Base-by-base conservation (phyloP, 1,140 invertebrate genomes). In the Eubasilissa regina region DNA sequence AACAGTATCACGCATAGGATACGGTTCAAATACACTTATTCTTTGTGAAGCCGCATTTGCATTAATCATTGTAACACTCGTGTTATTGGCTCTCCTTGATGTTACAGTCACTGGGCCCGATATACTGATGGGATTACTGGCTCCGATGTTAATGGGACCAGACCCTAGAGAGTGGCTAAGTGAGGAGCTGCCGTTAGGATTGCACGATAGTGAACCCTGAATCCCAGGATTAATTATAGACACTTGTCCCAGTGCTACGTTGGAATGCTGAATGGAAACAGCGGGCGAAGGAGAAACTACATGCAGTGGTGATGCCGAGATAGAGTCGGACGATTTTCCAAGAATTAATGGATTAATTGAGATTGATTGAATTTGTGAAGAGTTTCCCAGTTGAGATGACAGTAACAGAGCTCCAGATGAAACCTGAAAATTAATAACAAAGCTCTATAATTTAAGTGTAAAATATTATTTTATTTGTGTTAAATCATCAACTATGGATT, bases 11-110 rank as follows among this genome's bases (percentile, higher is more conserved):
- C 94, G 86, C 94, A 96, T 96, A 0, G 90, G 94, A 86, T 94
- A 96, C 10, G 95, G 95, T 85, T 96, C 95, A 87, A 96, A 96
- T 35, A 95, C 95, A 84, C 94, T 95, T 85, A 96, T 95, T 75
- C 94, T 89, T 87, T 96, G 92, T 82, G 91, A 90, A 60, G 91
- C 89, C 75, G 84, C 85, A 82, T 90, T 90, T 6, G 91, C 87
- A 84, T 93, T 93, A 62, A 94, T 90, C 83, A 94, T 89, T 3
- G 93, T 94, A 1, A 93, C 92, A 83, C 92, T 94, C 11, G 93
- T 94, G 85, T 94, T 94, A 84, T 93, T 93, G 43, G 89, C 90
- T 72, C 91, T 87, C 7, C 93, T 89, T 44, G 93, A 90, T 77
- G 92, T 91, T 80, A 93, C 92, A 6, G 92, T 92, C 11, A 90